Evolutionary conservation across 2,113 vertebrate species (phyloP).

Genomic region (Sinocyclocheilus rhinocerous): DNA sequence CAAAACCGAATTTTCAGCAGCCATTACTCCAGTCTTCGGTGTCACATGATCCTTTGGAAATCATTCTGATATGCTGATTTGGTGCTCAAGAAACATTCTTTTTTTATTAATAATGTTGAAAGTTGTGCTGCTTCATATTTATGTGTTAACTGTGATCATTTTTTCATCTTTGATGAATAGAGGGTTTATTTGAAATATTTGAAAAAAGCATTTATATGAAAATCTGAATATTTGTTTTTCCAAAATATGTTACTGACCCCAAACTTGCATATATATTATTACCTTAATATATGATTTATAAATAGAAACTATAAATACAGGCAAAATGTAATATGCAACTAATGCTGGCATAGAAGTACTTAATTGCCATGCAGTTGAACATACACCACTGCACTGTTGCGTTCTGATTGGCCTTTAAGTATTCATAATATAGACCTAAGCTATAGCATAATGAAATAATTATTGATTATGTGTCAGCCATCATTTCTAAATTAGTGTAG

Average conservation of each 20-base stretch:
- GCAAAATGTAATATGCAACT: no score
- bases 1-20: background rate
- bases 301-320: no score
- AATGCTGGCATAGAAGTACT: no score
- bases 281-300: no score
- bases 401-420: background rate
- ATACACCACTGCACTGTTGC: background rate
- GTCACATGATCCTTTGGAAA: background rate
- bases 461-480: constrained; percentile 9
- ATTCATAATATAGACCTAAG: background rate
- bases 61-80: background rate
- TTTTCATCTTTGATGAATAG: background rate
- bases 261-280: no score
- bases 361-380: no score
- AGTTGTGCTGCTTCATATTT: background rate
- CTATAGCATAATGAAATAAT: constrained; percentile 1
- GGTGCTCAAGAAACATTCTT: background rate
- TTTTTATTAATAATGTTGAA: background rate
- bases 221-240: no score
- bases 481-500: background rate
- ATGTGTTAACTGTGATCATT: background rate
- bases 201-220: no score
- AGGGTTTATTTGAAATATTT: background rate
- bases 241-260: no score
- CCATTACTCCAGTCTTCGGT: background rate